Evolutionary conservation across 2,797 vertebrate species (phyloP).

Genomic region (Phoebastria nigripes): DNA sequence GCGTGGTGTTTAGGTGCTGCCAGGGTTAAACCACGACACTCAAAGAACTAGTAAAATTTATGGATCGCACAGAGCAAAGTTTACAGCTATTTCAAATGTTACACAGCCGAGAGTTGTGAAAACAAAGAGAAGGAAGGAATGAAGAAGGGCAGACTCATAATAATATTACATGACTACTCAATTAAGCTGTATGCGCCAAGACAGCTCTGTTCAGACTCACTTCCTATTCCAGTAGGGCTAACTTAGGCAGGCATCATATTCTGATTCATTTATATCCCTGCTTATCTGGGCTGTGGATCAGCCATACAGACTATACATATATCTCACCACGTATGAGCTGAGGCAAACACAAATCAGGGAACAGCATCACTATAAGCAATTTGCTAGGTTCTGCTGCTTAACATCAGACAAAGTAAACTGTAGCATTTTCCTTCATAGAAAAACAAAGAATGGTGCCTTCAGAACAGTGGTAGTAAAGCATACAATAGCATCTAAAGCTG

Average conservation of each 20-base stretch:
- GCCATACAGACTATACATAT: neutral
- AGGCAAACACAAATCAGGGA: neutral
- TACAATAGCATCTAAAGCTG: neutral
- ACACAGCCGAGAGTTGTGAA: neutral
- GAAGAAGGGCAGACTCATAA: neutral
- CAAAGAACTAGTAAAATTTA: neutral
- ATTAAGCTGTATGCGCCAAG: neutral
- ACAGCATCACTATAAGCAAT: neutral
- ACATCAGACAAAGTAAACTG: neutral
- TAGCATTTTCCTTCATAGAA: neutral
- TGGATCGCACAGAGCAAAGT: neutral
- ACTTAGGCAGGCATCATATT: neutral
- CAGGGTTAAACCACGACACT: too few species aligned
- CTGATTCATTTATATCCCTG: neutral
- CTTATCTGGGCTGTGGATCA: neutral
- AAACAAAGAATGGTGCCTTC: neutral
- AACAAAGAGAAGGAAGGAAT: neutral
- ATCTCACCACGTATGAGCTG: neutral
- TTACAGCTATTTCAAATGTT: neutral
- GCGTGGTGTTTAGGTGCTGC: too few species aligned
- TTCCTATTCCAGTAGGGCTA: neutral
- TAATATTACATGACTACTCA: neutral
- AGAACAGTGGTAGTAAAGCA: neutral
- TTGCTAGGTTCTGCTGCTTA: neutral
- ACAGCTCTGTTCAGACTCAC: neutral